Evolutionary conservation across 2,888 invertebrate species (phyloP).

Genomic region (Sesamia inferens): DNA sequence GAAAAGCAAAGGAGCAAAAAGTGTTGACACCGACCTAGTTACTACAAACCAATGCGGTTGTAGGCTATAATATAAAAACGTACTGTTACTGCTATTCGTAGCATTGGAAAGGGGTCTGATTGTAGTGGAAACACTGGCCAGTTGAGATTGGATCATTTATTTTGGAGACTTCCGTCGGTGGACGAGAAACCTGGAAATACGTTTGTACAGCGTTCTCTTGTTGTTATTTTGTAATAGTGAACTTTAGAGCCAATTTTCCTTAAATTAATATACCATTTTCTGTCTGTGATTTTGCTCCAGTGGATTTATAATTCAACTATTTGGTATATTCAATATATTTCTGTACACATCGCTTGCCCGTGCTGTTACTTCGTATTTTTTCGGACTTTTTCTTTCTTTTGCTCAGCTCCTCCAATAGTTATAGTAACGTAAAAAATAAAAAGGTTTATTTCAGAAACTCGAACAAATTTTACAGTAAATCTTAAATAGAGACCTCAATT

Average conservation of each 20-base stretch:
- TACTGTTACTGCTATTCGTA: not conserved
- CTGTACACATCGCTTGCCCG: too few species aligned
- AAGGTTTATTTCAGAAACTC: too few species aligned
- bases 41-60: conserved; percentile 23
- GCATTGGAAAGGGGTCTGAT: conserved; percentile 18
- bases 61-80: not conserved
- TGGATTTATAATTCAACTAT: too few species aligned
- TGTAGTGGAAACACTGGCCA: not conserved
- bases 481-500: too few species aligned
- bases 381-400: too few species aligned
- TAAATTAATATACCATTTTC: not conserved
- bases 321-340: too few species aligned
- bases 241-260: not conserved
- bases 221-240: not conserved
- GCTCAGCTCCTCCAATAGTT: too few species aligned
- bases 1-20: conserved; percentile 7
- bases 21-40: conserved; percentile 10
- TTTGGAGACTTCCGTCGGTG: not conserved
- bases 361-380: too few species aligned
- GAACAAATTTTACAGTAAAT: too few species aligned
- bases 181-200: conserved; percentile 1
- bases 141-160: conserved; percentile 24
- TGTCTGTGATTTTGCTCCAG: too few species aligned
- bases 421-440: too few species aligned
- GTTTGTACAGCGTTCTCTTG: not conserved